Percentiles rank a stretch among this genome's conserved stretches.
phyloP scores from a whole-genome alignment of 2,797 vertebrate species.

The Xenentodon cancila region DNA sequence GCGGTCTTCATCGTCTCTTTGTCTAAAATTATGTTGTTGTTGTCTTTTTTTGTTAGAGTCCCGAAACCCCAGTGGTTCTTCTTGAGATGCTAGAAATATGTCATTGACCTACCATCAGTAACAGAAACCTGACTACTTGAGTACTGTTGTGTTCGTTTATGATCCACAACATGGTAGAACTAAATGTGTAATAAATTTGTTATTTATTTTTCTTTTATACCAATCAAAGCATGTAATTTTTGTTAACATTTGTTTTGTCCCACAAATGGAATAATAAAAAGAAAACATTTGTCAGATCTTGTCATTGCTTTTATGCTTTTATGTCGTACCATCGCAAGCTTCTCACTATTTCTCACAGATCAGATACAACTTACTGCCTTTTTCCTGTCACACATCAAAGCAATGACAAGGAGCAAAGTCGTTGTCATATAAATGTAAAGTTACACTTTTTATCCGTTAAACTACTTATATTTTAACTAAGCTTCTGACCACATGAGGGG shows the following conservation, averaged over 20 bases:
- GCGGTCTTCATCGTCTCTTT: background rate
- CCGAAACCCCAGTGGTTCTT: background rate
- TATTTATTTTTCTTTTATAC: slow-evolving; percentile 55
- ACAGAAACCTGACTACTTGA: slow-evolving; percentile 44
- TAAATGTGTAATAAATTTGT: slow-evolving; percentile 20
- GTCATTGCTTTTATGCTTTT: too few relatives aligned
- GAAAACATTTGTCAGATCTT: too few relatives aligned
- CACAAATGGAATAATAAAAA: slow-evolving; percentile 34
- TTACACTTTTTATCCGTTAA: too few relatives aligned
- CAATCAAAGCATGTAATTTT: background rate
- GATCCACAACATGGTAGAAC: background rate
- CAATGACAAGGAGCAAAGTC: too few relatives aligned
- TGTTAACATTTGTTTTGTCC: background rate
- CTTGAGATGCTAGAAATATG: background rate
- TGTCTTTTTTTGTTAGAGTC: background rate
- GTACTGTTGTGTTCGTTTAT: slow-evolving; percentile 28
- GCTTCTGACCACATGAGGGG: too few relatives aligned
- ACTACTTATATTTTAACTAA: too few relatives aligned
- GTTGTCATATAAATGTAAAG: too few relatives aligned
- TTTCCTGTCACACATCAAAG: too few relatives aligned
- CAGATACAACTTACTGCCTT: too few relatives aligned
- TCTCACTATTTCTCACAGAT: too few relatives aligned
- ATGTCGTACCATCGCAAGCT: too few relatives aligned
- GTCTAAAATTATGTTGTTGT: too few relatives aligned
- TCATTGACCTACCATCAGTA: slow-evolving; percentile 18